Conservation (phyloP, 2,888 invertebrate species). For the Troides oblongomaculatus region DNA sequence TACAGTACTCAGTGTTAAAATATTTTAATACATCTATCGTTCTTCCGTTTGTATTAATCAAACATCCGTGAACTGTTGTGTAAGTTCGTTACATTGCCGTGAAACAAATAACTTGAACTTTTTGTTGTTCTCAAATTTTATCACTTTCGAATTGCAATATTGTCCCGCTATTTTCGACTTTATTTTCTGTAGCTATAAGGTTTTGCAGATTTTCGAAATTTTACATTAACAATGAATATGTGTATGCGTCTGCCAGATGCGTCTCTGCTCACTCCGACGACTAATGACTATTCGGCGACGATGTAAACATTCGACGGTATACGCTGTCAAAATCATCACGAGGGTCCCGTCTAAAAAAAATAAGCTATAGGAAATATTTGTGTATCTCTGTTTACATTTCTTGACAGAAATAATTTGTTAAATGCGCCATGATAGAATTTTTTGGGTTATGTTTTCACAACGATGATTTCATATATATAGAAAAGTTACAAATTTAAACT, state of each 20-base stretch:
- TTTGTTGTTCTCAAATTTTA: constrained; percentile 56
- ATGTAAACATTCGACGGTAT: constrained; percentile 69
- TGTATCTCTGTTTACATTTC: constrained; percentile 40
- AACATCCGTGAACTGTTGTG: not conserved
- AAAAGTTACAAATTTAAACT: not conserved
- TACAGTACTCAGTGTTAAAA: too few relatives aligned
- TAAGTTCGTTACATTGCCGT: not conserved
- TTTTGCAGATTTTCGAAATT: constrained; percentile 1
- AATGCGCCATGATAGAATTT: not conserved
- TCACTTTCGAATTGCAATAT: constrained; percentile 45
- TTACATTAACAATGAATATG: constrained; percentile 32
- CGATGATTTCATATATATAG: not conserved
- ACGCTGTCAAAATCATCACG: constrained; percentile 68
- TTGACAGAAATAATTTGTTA: constrained; percentile 22
- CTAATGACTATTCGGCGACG: constrained; percentile 75
- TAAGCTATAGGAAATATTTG: constrained; percentile 44
- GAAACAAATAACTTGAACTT: constrained; percentile 32
- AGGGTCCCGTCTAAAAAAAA: constrained; percentile 48
- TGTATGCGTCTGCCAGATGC: constrained; percentile 68
- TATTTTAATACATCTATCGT: too few relatives aligned
- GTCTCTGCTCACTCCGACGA: constrained; percentile 58
- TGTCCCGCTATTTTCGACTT: constrained; percentile 27
- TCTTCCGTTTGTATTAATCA: too few relatives aligned
- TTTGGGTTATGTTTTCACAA: not conserved
- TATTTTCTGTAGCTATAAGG: constrained; percentile 16